Evolutionary conservation across 2,888 invertebrate genomes (phyloP), one percentile per base, ranked within the genome.

Genomic region (Chydorus sphaericus): DNA sequence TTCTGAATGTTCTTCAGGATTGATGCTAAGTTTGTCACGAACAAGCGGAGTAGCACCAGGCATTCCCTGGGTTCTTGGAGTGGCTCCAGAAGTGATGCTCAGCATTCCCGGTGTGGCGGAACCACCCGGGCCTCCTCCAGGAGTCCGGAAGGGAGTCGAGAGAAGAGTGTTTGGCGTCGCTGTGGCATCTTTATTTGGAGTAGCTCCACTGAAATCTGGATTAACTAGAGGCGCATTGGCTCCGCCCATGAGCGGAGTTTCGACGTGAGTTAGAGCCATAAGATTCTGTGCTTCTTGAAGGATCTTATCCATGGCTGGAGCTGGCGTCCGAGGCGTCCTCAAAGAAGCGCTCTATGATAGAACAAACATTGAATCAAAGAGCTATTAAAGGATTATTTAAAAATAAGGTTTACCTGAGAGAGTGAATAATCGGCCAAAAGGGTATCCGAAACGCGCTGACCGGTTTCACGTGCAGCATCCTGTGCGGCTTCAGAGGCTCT

Each of bases 191-290:
- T 78, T 72, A 63, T 81, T 81, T 2, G 93, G 92, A 61, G 87
- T 72, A 0, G 86, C 78, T 2, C 90, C 84, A 18, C 81, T 80
- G 70, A 96, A 93, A 71, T 96, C 93, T 0, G 85, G 80, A 66
- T 91, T 84, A 59, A 85, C 83, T 5, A 98, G 74, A 0, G 94
- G 92, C 0, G 96, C 96, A 70, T 98, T 98, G 26, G 89, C 67
- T 0, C 98, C 98, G 49, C 97, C 81, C 70, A 96, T 96, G 18
- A 98, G 73, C 0, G 97, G 97, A 0, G 97, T 98, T 67, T 98
- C 97, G 2, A 94, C 93, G 69, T 97, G 94, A 0, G 92, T 91
- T 20, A 98, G 73, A 0, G 97, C 96, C 89, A 98, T 93, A 66
- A 98, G 87, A 68, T 98, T 97, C 71, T 97, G 94, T 0, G 97